Base-by-base conservation (phyloP, 2,888 invertebrate genomes). In the Euplexia lucipara region DNA sequence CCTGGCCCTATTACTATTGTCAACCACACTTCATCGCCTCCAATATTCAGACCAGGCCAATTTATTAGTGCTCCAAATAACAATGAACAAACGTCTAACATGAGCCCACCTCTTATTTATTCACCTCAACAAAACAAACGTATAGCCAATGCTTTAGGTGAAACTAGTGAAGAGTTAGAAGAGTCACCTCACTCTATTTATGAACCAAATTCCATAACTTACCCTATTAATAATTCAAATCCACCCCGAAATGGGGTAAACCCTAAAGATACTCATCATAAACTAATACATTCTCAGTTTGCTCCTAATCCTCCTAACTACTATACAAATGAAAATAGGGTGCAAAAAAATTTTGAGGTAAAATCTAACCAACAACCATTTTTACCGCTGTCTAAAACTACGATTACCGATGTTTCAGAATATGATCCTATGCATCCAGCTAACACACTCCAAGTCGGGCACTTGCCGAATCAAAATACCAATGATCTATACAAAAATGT, bases 371-470 rank as follows among this genome's bases (percentile, higher is more conserved):
- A n/a, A n/a, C n/a, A n/a, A n/a, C n/a, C n/a, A n/a, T n/a, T n/a
- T n/a, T n/a, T n/a, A n/a, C n/a, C n/a, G n/a, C n/a, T n/a, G n/a
- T n/a, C n/a, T n/a, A n/a, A n/a, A n/a, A 7, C 52, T 7, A n/a
- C 18, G 3, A 9, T 52, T 7, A 52, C 45, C 18, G 47, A 63
- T 34, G n/a, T 42, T 34, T 41, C 64, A 20, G 18, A 63, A 12
- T 14, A 48, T 18, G 16, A 52, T 52, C 26, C 22, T 2, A 7
- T 18, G 32, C 1, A 26, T 8, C 14, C n/a, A 22, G 34, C 7
- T 22, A 22, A 26, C 0, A 12, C 39, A 18, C 30, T 1, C 3
- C 18, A 9, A 48, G 12, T n/a, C 8, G 10, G 3, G 2, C 49
- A n/a, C 22, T 22, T 44, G 20, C 49, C 22, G 9, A 32, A 57